A percentile compares a stretch with the other conserved stretches of the same genome.
Evolutionary conservation across 64 coral and sea anemone species (phyloP).

Genomic region (Actinia equina): DNA sequence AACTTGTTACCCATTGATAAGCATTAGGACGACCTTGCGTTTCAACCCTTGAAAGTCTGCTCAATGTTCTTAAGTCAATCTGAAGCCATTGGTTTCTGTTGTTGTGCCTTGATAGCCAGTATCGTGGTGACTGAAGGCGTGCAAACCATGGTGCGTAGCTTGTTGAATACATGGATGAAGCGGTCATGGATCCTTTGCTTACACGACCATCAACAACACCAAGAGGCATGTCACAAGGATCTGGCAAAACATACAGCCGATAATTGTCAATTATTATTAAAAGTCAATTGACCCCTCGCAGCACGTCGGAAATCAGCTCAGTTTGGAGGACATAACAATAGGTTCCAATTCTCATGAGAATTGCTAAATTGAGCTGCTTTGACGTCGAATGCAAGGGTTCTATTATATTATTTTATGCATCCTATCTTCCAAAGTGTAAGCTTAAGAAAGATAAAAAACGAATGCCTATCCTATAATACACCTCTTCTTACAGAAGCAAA

Average conservation of each 20-base stretch:
- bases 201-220: constrained; percentile 55
- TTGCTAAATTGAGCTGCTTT: no score
- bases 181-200: constrained; percentile 44
- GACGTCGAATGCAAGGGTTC: no score
- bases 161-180: constrained; percentile 48
- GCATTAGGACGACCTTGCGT: constrained; percentile 48
- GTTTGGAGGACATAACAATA: no score
- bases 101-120: constrained; percentile 54
- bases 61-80: constrained; percentile 38
- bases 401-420: no score
- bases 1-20: constrained; percentile 57
- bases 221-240: constrained; percentile 38
- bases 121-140: constrained; percentile 41
- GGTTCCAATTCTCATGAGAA: no score
- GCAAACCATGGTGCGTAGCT: constrained; percentile 57
- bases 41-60: constrained; percentile 26
- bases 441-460: no score
- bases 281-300: no score
- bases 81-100: constrained; percentile 48
- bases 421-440: no score
- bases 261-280: no score
- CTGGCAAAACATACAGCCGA: background rate
- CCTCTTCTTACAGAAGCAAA: no score
- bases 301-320: no score
- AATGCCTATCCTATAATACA: no score